Evolutionary conservation across 2,888 invertebrate species (phyloP), one percentile per base, ranked within the genome.

Genomic region (Limenitis arthemis): DNA sequence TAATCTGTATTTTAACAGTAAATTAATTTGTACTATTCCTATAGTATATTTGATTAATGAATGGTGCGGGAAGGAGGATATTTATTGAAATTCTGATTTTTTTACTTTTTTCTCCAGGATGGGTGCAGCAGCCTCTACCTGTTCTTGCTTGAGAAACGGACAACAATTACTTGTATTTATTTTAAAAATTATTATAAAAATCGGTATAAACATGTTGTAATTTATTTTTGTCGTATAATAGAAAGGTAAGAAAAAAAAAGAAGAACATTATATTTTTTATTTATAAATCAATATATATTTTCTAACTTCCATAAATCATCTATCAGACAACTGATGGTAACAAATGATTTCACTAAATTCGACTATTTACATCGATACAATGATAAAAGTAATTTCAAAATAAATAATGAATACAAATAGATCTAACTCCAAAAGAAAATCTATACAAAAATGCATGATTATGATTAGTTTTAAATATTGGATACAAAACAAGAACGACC

Each of bases 211-310:
- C 8, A 5, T 36, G 11, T 11, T n/a, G n/a, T n/a, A n/a, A 30
- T 28, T 39, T 12, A 8, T 12, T 1, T 29, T 11, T 12, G n/a
- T 41, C 9, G 12, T 28, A 33, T 12, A 30, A n/a, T 33, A 34
- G 29, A 29, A 36, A 9, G 2, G 32, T 20, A 8, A 44, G 11
- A 40, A 28, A 43, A 51, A 49, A 55, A 47, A 40, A 38, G 52
- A 61, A 72, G 68, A 68, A 67, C 73, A 71, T 69, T 58, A 58
- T 56, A 50, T 41, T 50, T 38, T 44, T 67, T 62, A 64, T 68
- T 69, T 73, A 68, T 77, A 72, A 74, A 70, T 80, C 20, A 80
- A 80, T 83, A 78, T 81, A 82, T 80, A 54, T 83, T 66, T 64
- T 72, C 77, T 77, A 78, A 79, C 74, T 65, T 73, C 72, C 74